Evolutionary conservation across 64 coral and sea anemone species (phyloP).

Genomic region (Montipora foliosa): DNA sequence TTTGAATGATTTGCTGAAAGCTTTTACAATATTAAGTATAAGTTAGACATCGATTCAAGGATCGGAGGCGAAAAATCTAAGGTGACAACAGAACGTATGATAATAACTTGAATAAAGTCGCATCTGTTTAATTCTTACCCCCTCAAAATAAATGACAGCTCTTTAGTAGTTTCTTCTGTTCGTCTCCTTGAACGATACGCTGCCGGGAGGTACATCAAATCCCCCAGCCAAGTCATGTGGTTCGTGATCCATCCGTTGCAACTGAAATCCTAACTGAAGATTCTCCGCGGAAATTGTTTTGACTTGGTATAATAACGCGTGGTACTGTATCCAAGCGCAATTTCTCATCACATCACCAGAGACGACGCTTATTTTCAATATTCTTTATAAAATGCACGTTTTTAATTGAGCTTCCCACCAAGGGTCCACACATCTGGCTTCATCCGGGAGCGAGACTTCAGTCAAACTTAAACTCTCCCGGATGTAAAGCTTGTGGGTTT

Average conservation of each 20-base stretch:
- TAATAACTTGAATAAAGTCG: no score
- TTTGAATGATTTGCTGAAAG: background rate
- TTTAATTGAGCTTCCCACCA: slow-evolving; percentile 52
- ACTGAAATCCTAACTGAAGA: background rate
- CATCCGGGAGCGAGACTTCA: slow-evolving; percentile 15
- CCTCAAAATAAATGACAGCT: slow-evolving; percentile 34
- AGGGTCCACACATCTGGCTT: slow-evolving; percentile 31
- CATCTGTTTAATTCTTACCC: slow-evolving; percentile 32
- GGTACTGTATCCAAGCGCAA: slow-evolving; percentile 26
- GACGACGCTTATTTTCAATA: slow-evolving; percentile 43
- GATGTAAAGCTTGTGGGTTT: background rate
- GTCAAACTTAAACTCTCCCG: background rate
- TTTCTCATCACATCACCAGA: background rate
- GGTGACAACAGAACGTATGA: background rate
- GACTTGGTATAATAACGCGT: background rate
- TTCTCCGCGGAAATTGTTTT: slow-evolving; percentile 11
- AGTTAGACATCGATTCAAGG: background rate
- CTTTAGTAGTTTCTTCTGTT: slow-evolving; percentile 26
- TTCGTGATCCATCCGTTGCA: slow-evolving; percentile 22
- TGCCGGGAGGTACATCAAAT: slow-evolving; percentile 46
- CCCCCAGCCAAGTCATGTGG: slow-evolving; percentile 31
- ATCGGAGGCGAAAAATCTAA: no score
- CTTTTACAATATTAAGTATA: background rate
- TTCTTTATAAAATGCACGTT: slow-evolving; percentile 52
- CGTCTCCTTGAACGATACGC: slow-evolving; percentile 8